Conservation (phyloP, 2,113 vertebrate genomes). For the Lipotes vexillifer region DNA sequence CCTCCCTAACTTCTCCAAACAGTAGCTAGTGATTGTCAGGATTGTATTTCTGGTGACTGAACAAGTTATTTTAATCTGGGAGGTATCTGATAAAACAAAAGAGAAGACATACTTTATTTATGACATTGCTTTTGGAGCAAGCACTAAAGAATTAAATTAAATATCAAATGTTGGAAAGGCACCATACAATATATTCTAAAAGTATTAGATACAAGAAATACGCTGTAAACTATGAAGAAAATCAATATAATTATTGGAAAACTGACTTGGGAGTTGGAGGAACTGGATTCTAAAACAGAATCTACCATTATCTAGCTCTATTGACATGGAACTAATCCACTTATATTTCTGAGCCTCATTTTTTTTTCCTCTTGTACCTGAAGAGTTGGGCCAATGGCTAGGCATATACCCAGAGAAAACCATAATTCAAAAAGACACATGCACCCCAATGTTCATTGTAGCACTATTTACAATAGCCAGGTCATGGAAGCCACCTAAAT, state of each 20-base stretch:
- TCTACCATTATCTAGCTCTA: background rate
- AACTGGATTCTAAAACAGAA: background rate
- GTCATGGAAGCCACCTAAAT: too few relatives aligned
- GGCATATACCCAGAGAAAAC: too few relatives aligned
- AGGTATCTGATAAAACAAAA: constrained; percentile 2
- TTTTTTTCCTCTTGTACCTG: background rate
- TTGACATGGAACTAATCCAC: background rate
- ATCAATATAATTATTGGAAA: background rate
- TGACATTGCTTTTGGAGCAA: background rate
- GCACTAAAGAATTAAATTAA: background rate
- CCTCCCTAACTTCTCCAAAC: background rate
- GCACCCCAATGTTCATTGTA: too few relatives aligned
- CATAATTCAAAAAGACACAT: too few relatives aligned
- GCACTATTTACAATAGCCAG: too few relatives aligned
- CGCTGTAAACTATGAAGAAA: background rate
- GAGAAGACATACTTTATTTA: background rate
- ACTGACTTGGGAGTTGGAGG: background rate
- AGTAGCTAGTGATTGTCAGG: background rate
- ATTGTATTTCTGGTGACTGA: background rate
- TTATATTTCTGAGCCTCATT: background rate
- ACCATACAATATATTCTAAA: background rate
- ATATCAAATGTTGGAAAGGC: background rate
- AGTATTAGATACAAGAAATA: background rate
- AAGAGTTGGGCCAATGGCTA: background rate
- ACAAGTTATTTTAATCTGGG: constrained; percentile 12